A percentile compares a stretch with the other conserved stretches of the same genome.
Evolutionary conservation across 2,113 vertebrate genomes (phyloP).

Genomic region (Parotia lawesii): DNA sequence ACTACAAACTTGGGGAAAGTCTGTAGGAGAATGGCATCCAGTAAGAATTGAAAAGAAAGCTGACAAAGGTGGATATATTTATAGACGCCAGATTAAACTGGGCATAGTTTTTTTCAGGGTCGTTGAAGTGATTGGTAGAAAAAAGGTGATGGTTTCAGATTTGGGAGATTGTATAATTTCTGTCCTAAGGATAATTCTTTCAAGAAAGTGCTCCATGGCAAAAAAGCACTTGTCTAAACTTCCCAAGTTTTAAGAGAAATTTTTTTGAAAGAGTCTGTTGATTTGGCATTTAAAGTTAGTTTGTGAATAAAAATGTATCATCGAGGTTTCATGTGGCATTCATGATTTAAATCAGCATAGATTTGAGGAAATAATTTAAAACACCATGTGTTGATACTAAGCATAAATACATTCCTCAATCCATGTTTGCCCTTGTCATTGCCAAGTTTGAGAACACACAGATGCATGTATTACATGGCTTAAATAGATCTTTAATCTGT

Average conservation of each 20-base stretch:
- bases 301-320: not conserved
- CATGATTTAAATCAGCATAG: not conserved
- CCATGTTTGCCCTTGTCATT: not conserved
- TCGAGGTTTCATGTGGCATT: not conserved
- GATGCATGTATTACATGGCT: not conserved
- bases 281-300: not conserved
- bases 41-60: not conserved
- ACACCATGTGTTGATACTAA: not conserved
- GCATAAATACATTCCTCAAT: not conserved
- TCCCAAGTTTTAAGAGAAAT: not conserved
- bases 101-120: not conserved
- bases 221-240: not conserved
- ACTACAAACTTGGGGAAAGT: not conserved
- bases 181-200: not conserved
- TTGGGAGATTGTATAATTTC: not conserved
- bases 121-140: not conserved
- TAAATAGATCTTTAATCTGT: not conserved
- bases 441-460: not conserved
- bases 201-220: not conserved
- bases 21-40: not conserved
- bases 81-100: not conserved
- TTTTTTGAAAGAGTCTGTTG: not conserved
- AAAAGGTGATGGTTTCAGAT: not conserved
- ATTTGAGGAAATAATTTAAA: not conserved
- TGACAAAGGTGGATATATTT: not conserved